These are phyloP conservation scores for Malurus elegans DNA, from an alignment of 2,113 vertebrate species.

Conservation along the genomic window DNA sequence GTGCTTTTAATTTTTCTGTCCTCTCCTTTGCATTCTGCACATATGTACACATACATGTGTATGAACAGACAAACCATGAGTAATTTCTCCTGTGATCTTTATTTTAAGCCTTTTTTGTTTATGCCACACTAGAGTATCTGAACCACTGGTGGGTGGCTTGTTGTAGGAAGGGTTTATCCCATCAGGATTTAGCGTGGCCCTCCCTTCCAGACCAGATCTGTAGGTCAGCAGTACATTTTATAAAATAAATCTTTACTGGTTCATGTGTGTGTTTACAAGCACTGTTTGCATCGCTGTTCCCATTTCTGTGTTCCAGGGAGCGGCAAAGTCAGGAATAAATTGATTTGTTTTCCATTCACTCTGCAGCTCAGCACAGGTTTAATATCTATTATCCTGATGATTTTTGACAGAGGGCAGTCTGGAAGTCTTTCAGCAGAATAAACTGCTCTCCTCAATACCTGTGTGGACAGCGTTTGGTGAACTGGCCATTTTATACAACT, in stretches of 20 bases:
- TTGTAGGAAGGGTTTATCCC: neutral
- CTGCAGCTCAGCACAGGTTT: neutral
- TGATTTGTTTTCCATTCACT: neutral
- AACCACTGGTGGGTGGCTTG: neutral
- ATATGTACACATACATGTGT: neutral
- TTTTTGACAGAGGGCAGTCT: constrained; percentile 85
- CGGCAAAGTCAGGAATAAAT: neutral
- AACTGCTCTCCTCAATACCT: constrained; percentile 83
- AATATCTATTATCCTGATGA: neutral
- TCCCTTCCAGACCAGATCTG: neutral
- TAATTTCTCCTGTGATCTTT: neutral
- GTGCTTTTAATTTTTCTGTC: neutral
- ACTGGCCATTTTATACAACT: constrained; percentile 92
- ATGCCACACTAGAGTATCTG: neutral
- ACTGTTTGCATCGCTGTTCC: neutral
- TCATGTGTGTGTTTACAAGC: neutral
- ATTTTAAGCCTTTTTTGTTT: neutral
- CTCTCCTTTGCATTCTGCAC: neutral
- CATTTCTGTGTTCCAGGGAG: neutral
- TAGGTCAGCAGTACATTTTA: neutral
- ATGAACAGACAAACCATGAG: neutral
- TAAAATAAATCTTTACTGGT: neutral
- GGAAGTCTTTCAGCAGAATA: constrained; percentile 88
- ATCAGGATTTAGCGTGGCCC: neutral
- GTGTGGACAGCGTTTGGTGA: constrained; percentile 93